A percentile compares a stretch with the other conserved stretches of the same genome.
These are phyloP conservation scores for Macrotis lagotis DNA, from an alignment of 2,113 vertebrate species.

Conservation along the genomic window DNA sequence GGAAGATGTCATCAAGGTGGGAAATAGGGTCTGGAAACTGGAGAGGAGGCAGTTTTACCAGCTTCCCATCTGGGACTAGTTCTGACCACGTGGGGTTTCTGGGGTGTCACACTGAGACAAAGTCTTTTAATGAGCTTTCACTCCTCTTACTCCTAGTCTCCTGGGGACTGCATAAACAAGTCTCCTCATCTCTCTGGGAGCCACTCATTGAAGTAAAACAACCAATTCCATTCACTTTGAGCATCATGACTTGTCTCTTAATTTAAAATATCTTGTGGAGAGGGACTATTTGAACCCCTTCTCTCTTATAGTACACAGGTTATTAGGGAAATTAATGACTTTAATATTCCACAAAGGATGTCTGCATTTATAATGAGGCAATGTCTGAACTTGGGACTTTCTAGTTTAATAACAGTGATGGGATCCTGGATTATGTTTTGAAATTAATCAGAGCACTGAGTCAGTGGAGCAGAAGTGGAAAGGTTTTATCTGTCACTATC, in stretches of 20 bases:
- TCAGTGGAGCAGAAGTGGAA: background rate
- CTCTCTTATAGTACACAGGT: slow-evolving; percentile 64
- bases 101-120: background rate
- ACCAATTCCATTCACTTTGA: slow-evolving; percentile 44
- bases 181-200: slow-evolving; percentile 65
- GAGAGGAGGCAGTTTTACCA: background rate
- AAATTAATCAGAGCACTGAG: background rate
- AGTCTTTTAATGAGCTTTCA: background rate
- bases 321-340: slow-evolving; percentile 59
- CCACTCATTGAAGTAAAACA: slow-evolving; percentile 62
- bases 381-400: slow-evolving; percentile 42
- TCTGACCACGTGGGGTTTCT: background rate
- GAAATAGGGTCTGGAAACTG: background rate
- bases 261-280: slow-evolving; percentile 71
- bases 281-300: slow-evolving; percentile 49
- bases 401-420: slow-evolving; percentile 26
- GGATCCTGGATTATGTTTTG: background rate
- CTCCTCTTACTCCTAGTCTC: background rate
- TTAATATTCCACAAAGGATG: slow-evolving; percentile 57
- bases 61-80: background rate
- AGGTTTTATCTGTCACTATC: background rate
- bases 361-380: background rate
- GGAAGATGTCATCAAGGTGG: background rate
- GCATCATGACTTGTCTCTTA: slow-evolving; percentile 46
- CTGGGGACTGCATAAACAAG: slow-evolving; percentile 35